Conservation (phyloP, 2,113 vertebrate species). For the Hystrix cristata region DNA sequence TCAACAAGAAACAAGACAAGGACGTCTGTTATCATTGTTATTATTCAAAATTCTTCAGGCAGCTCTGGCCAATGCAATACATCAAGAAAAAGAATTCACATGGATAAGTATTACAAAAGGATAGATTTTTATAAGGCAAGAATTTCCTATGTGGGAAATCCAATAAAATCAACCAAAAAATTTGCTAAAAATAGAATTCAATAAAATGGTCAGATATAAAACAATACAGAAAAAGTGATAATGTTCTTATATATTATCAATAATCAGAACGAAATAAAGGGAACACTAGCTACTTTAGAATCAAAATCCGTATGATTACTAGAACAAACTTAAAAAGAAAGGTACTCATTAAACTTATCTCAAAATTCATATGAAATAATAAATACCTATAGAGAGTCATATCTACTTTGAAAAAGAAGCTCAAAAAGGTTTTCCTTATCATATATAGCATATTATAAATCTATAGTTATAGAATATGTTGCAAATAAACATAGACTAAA, state of each 20-base stretch:
- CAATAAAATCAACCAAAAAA: not conserved
- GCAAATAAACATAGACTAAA: not conserved
- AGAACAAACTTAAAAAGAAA: not conserved
- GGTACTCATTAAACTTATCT: not conserved
- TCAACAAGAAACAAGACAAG: not conserved
- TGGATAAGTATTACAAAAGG: not conserved
- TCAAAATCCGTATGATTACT: not conserved
- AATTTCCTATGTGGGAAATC: not conserved
- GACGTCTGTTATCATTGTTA: not conserved
- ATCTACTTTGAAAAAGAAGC: not conserved
- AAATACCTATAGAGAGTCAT: not conserved
- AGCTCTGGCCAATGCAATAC: not conserved
- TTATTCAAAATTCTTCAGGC: not conserved
- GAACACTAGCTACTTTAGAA: not conserved
- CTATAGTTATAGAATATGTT: not conserved
- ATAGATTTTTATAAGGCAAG: not conserved
- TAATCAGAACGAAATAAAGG: not conserved
- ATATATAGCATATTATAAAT: not conserved
- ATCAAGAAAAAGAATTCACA: slow-evolving; percentile 7
- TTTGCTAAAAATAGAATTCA: slow-evolving; percentile 26
- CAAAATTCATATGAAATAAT: slow-evolving; percentile 35
- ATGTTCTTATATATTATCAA: not conserved
- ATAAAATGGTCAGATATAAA: not conserved
- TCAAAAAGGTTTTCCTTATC: not conserved
- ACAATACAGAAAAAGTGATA: not conserved